Percentiles rank a stretch among this genome's conserved stretches.
Conservation (phyloP, 2,113 vertebrate genomes). For the Xiphophorus couchianus region DNA sequence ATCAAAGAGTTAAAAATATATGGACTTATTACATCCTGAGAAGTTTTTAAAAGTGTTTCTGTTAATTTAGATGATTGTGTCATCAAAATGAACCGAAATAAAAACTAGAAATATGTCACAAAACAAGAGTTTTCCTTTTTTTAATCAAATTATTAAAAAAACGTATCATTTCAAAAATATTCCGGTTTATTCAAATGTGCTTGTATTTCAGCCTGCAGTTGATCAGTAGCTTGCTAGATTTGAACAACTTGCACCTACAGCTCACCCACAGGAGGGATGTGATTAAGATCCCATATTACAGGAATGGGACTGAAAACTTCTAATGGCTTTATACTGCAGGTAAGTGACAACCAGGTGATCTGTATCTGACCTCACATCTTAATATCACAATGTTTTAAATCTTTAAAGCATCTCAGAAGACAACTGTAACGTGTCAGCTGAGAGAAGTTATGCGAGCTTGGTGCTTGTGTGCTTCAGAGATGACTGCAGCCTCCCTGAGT, state of each 20-base stretch:
- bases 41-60: background rate
- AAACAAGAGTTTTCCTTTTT: background rate
- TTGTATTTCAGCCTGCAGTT: background rate
- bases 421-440: constrained; percentile 39
- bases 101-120: background rate
- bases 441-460: constrained; percentile 16
- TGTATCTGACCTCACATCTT: background rate
- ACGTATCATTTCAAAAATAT: background rate
- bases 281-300: background rate
- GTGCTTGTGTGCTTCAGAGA: constrained; percentile 16
- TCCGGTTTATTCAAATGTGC: background rate
- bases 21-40: background rate
- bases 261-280: background rate
- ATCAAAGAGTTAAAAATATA: background rate
- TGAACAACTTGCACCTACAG: background rate
- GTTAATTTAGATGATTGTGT: background rate
- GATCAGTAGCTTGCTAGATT: no score
- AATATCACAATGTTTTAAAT: background rate
- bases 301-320: background rate
- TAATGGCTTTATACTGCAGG: background rate
- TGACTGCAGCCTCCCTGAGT: constrained; percentile 31
- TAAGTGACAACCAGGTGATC: background rate
- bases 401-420: background rate
- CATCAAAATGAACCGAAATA: background rate
- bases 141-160: background rate